Base-by-base conservation (phyloP, 1,140 invertebrate genomes). In the Anastatus disparis region DNA sequence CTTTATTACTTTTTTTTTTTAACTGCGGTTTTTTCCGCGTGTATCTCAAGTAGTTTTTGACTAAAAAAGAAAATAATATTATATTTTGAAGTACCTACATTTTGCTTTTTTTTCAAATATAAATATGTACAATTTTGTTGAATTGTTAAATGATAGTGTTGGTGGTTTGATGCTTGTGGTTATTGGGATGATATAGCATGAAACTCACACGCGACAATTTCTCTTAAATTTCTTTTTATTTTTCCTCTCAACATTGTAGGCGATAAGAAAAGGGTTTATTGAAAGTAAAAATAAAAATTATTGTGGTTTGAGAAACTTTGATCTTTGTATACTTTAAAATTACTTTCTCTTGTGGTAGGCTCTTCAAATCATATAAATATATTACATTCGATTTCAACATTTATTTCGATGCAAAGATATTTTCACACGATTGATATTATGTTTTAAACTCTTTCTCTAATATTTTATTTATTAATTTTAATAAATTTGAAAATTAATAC, bases 261-360 rank as follows among this genome's bases (percentile, higher is more conserved):
- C 10, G 20, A 35, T 62, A 29, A 50, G 29, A 44, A 44, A 52
- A 44, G 17, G 35, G n/a, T 13, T 31, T 24, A 17, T 42, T 7
- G 42, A 71, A 61, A 61, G 31, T 65, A 24, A 52, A 66, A 71
- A 58, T 38, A 17, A 7, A 59, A 70, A 48, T 64, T 70, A 55
- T 38, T 71, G 70, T 42, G 70, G 62, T 66, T 27, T 15, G 52
- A 38, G 56, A 61, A 69, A 69, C 46, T 52, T 48, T 52, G 44
- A 69, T 61, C 66, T 15, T 69, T 61, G 13, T 53, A 31, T 20
- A 13, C 6, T 31, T 20, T 31, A 17, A 44, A 50, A 62, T 20
- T 13, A 55, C 67, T 70, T 63, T 70, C 67, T 53, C 58, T 27
- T n/a, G n/a, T n/a, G n/a, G n/a, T n/a, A n/a, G n/a, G n/a, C n/a